phyloP scores from a whole-genome alignment of 2,888 invertebrate genomes.

The Agriotes lineatus region DNA sequence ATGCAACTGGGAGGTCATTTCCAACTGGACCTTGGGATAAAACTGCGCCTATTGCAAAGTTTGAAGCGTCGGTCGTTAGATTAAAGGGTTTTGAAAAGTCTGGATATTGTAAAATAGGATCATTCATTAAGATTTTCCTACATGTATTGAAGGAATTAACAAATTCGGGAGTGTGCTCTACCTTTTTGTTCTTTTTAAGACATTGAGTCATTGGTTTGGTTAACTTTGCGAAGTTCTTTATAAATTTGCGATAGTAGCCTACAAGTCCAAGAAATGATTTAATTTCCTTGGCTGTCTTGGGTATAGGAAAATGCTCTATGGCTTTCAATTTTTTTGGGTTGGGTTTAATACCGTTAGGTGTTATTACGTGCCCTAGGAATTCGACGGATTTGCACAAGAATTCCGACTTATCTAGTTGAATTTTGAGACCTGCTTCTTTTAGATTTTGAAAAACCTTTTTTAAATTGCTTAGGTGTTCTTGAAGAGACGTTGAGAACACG shows the following conservation, averaged over 20 bases:
- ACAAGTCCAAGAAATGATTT: conserved; percentile 52
- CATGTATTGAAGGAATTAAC: not conserved
- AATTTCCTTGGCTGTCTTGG: conserved; percentile 52
- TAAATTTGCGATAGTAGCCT: conserved; percentile 23
- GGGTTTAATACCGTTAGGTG: conserved; percentile 58
- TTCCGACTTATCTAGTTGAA: conserved; percentile 51
- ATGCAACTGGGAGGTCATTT: not conserved
- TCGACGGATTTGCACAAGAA: conserved; percentile 56
- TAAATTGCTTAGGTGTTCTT: conserved; percentile 39
- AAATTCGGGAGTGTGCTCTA: not conserved
- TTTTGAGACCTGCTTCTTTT: conserved; percentile 48
- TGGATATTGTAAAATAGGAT: conserved; percentile 35
- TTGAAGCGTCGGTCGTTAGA: conserved; percentile 39
- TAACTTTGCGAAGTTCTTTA: conserved; percentile 28
- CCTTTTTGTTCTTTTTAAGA: not conserved
- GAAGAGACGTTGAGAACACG: conserved; percentile 35
- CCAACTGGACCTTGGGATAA: conserved; percentile 34
- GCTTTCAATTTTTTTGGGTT: conserved; percentile 54
- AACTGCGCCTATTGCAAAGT: conserved; percentile 39
- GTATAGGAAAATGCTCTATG: conserved; percentile 51
- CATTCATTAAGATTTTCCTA: conserved; percentile 25
- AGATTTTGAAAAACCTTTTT: conserved; percentile 50
- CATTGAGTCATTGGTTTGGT: conserved; percentile 25
- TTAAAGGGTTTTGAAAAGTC: conserved; percentile 39
- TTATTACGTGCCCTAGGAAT: conserved; percentile 59